phyloP scores from a whole-genome alignment of 1,140 invertebrate species.

The Capitella teleta region DNA sequence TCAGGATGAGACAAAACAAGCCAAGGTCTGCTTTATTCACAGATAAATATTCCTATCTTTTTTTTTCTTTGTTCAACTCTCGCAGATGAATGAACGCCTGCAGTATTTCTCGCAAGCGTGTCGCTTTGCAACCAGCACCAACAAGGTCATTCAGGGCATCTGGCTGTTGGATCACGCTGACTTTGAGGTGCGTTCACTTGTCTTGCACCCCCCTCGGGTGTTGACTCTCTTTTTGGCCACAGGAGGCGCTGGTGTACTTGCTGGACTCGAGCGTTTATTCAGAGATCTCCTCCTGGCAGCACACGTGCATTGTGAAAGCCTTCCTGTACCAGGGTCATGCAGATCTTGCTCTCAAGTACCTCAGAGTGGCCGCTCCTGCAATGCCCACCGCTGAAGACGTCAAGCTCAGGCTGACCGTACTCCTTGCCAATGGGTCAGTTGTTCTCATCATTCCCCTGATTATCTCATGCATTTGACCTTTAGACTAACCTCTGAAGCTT shows the following conservation, averaged over 20 bases:
- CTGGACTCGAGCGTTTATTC: constrained; percentile 40
- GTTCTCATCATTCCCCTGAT: no score
- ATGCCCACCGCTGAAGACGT: constrained; percentile 46
- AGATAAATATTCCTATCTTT: neutral
- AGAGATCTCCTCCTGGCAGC: constrained; percentile 50
- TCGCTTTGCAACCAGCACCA: neutral
- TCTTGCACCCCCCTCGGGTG: no score
- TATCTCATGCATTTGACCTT: no score
- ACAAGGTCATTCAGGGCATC: constrained; percentile 59
- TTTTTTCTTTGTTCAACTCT: neutral
- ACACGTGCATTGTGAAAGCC: constrained; percentile 47
- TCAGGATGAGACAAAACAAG: constrained; percentile 43
- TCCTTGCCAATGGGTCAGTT: constrained; percentile 43
- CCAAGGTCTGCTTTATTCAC: neutral
- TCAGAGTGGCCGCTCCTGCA: constrained; percentile 42
- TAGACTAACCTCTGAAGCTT: constrained; percentile 47
- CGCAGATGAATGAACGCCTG: neutral
- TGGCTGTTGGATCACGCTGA: constrained; percentile 76
- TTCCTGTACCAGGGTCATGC: constrained; percentile 47
- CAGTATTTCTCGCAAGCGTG: neutral
- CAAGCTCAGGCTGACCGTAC: constrained; percentile 44
- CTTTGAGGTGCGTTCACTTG: constrained; percentile 41
- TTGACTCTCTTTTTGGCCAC: no score
- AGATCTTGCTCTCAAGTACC: constrained; percentile 48
- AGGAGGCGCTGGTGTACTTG: constrained; percentile 15